Conservation (phyloP, 2,888 invertebrate species). For the Dyspetes luteomarginatus region DNA sequence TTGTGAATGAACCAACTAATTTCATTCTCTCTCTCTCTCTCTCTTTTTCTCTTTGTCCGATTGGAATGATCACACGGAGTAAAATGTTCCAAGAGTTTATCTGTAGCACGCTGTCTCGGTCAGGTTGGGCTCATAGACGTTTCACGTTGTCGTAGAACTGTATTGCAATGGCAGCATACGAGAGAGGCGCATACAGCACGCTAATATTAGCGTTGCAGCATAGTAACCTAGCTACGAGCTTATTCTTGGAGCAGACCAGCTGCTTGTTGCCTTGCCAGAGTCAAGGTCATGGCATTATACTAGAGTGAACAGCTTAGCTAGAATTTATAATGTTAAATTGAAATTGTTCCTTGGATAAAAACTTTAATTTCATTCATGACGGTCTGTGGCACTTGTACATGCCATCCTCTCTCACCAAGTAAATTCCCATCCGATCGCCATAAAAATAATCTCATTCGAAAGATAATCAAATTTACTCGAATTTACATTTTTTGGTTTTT, state of each 20-base stretch:
- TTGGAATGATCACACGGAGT: conserved; percentile 17
- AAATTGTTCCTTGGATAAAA: conserved; percentile 1
- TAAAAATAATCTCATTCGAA: too few relatives aligned
- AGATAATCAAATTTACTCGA: too few relatives aligned
- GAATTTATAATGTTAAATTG: conserved; percentile 40
- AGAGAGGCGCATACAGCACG: conserved; percentile 64
- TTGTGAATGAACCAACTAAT: too few relatives aligned
- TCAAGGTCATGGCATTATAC: conserved; percentile 81
- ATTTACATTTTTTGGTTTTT: too few relatives aligned
- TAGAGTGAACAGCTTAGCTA: conserved; percentile 58
- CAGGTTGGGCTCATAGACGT: conserved; percentile 54
- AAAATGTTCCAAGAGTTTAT: conserved; percentile 17
- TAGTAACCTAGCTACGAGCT: conserved; percentile 79
- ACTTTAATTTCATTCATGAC: too few relatives aligned
- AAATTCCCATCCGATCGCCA: too few relatives aligned
- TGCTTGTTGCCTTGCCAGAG: conserved; percentile 80
- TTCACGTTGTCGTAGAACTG: conserved; percentile 57
- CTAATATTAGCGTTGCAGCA: conserved; percentile 82
- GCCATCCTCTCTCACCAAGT: too few relatives aligned
- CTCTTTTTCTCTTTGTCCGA: neutral
- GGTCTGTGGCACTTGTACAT: too few relatives aligned
- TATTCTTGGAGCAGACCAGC: conserved; percentile 81
- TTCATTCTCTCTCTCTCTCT: too few relatives aligned
- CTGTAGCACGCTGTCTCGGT: conserved; percentile 49
- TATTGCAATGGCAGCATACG: conserved; percentile 55